Base-by-base conservation (phyloP, 2,113 vertebrate species). In the Notarius lentiginosus region DNA sequence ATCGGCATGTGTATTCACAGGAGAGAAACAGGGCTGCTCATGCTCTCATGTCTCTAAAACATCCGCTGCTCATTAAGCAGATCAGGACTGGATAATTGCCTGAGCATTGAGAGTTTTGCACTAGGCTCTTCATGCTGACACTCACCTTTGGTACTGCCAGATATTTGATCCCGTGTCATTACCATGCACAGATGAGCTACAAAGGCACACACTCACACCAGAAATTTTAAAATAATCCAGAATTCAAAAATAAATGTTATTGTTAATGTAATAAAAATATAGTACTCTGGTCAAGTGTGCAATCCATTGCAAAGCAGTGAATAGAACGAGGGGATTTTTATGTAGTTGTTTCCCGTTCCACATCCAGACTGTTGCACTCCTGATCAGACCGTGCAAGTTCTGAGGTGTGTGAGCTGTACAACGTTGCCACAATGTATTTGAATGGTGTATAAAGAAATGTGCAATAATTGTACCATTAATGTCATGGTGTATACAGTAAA, bases 61-160 rank as follows among this genome's bases (percentile, higher is more conserved):
- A 70, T 75, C 41, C 83, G 41, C 20, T 49, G 66, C 49, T 65
- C 84, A 76, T 81, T 81, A 81, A 41, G 76, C 77, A 53, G 51
- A 65, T 65, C 76, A 60, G 65, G 15, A 68, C 83, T 63, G 79
- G 55, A 85, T 85, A 88, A 88, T 84, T 55, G 79, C 72, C 65
- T 68, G 15, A 75, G 34, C 22, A 34, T 61, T 51, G 65, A 87
- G 76, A 85, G 80, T 76, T 85, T 84, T 84, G 56, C 81, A 47
- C 83, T 88, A 75, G 55, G 85, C 83, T 81, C 53, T 84, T 79
- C 79, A 58, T 83, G 82, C n/a, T 41, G 61, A 81, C 47, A 82
- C 65, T 75, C 84, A 53, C 55, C 82, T 63, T 75, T 75, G 11
- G 34, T 76, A 22, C 84, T 63, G 22, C 70, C 66, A 12, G 55